Percentiles rank a stretch among this genome's conserved stretches.
These are phyloP conservation scores for Hypothenemus hampei DNA, from an alignment of 1,140 invertebrate genomes.

Conservation along the genomic window DNA sequence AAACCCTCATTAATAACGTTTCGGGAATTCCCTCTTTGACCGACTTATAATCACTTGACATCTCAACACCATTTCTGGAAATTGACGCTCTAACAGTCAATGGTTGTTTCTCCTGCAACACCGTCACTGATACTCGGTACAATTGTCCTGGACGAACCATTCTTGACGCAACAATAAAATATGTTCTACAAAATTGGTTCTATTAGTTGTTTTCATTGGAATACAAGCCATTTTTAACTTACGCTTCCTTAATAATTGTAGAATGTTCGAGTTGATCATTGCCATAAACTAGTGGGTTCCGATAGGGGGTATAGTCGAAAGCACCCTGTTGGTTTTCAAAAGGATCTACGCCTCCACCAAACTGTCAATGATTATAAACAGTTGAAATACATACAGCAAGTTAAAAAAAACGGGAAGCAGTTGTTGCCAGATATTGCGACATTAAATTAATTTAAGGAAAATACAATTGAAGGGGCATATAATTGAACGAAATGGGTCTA, in stretches of 20 bases:
- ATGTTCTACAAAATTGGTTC: slow-evolving; percentile 65
- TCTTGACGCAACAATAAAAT: slow-evolving; percentile 80
- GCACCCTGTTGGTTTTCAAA: slow-evolving; percentile 1
- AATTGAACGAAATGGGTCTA: too few relatives aligned
- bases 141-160: slow-evolving; percentile 83
- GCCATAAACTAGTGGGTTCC: background rate
- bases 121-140: slow-evolving; percentile 75
- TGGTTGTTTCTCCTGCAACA: slow-evolving; percentile 65
- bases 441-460: too few relatives aligned
- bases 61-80: slow-evolving; percentile 80
- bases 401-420: too few relatives aligned
- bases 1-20: slow-evolving; percentile 72
- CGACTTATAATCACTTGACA: slow-evolving; percentile 68
- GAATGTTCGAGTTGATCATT: slow-evolving; percentile 31
- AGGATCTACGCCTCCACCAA: background rate
- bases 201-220: background rate
- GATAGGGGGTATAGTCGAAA: slow-evolving; percentile 8
- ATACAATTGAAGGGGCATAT: too few relatives aligned
- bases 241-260: slow-evolving; percentile 41
- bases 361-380: slow-evolving; percentile 4
- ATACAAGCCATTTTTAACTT: slow-evolving; percentile 12
- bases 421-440: too few relatives aligned
- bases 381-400: too few relatives aligned
- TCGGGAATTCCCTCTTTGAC: slow-evolving; percentile 78
- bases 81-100: slow-evolving; percentile 79